These are phyloP conservation scores for Dendrolimus houi DNA, from an alignment of 2,888 invertebrate genomes.

Conservation along the genomic window DNA sequence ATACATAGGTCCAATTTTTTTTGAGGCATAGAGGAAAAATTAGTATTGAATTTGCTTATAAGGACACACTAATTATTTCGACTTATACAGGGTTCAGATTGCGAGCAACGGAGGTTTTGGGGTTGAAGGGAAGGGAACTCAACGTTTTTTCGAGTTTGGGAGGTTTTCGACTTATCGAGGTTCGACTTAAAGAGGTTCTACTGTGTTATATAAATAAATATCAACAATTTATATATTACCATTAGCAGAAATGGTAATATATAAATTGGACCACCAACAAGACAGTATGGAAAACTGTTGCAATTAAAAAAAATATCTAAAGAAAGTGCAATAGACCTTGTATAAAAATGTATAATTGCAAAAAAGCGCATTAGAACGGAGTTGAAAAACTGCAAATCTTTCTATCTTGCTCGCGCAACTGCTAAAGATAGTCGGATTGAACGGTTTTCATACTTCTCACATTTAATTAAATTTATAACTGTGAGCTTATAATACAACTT, in stretches of 20 bases:
- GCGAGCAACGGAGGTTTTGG: background rate
- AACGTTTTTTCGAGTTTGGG: background rate
- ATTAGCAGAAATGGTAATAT: no score
- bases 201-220: no score
- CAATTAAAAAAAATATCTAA: background rate
- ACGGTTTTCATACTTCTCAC: slow-evolving; percentile 45
- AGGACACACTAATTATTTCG: background rate
- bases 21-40: background rate
- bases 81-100: background rate
- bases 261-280: background rate
- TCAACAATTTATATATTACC: no score
- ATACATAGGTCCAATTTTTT: background rate
- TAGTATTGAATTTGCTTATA: background rate
- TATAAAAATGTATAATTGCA: slow-evolving; percentile 52
- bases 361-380: slow-evolving; percentile 34
- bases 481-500: no score
- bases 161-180: background rate
- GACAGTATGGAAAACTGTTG: background rate
- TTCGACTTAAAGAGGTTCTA: no score
- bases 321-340: slow-evolving; percentile 9
- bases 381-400: slow-evolving; percentile 53
- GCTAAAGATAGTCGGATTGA: slow-evolving; percentile 24
- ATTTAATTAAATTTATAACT: no score
- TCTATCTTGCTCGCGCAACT: slow-evolving; percentile 45
- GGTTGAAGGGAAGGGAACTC: background rate